phyloP scores from a whole-genome alignment of 2,113 vertebrate genomes.

The Rhipidura dahli region DNA sequence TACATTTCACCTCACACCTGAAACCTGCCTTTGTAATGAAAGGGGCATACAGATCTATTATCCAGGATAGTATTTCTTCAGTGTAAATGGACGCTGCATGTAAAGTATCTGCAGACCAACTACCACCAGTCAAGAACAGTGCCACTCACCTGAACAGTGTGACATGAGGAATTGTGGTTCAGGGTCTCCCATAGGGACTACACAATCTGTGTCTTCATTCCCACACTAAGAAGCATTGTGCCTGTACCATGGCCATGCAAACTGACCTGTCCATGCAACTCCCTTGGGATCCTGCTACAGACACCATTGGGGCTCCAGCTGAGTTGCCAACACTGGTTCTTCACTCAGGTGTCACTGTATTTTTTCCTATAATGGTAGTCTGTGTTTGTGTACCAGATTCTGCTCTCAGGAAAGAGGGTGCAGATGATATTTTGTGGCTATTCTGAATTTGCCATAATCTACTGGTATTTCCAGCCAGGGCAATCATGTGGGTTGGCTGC shows the following conservation, averaged over 20 bases:
- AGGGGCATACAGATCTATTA: background rate
- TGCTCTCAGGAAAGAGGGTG: background rate
- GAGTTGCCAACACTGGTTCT: background rate
- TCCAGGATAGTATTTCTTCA: background rate
- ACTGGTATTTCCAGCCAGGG: background rate
- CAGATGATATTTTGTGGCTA: background rate
- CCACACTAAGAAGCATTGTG: background rate
- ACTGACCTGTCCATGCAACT: accelerated
- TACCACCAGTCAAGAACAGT: background rate
- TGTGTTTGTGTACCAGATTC: background rate
- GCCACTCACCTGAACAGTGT: background rate
- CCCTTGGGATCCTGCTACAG: background rate
- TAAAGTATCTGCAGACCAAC: background rate
- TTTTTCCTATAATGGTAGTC: background rate
- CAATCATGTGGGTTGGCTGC: background rate
- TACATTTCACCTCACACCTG: background rate
- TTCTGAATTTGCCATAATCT: background rate
- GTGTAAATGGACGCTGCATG: background rate
- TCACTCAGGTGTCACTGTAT: background rate
- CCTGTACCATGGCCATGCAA: background rate
- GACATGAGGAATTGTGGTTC: background rate
- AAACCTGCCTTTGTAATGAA: background rate
- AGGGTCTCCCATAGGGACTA: background rate
- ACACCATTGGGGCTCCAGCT: background rate
- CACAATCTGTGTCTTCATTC: background rate